Conservation (phyloP, 2,113 vertebrate genomes). For the Calyptommatus sinebrachiatus region DNA sequence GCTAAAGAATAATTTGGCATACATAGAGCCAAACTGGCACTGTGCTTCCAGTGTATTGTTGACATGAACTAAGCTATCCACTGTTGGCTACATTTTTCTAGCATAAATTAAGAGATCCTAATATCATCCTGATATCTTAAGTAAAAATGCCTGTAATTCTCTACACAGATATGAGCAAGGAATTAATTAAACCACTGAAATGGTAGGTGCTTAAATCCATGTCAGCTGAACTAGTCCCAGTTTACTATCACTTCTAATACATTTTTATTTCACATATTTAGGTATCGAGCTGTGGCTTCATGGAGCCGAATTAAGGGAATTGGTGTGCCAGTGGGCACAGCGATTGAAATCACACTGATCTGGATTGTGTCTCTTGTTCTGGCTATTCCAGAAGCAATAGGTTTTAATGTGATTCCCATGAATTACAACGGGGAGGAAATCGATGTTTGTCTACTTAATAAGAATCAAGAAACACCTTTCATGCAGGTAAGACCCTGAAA, state of each 20-base stretch:
- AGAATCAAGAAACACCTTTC: conserved; percentile 80
- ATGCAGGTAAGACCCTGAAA: conserved; percentile 80
- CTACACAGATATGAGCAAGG: neutral
- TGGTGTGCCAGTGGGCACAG: conserved; percentile 83
- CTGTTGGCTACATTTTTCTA: too few relatives aligned
- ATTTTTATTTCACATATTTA: conserved; percentile 50
- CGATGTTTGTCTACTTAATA: conserved; percentile 84
- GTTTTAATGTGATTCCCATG: conserved; percentile 84
- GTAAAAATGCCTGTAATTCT: neutral
- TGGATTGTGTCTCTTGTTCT: conserved; percentile 86
- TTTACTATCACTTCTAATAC: neutral
- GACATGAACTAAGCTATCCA: too few relatives aligned
- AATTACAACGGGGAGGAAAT: conserved; percentile 81
- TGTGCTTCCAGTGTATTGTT: too few relatives aligned
- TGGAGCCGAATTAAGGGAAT: conserved; percentile 89
- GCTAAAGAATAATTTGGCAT: too few relatives aligned
- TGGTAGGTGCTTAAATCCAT: neutral
- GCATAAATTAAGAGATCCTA: too few relatives aligned
- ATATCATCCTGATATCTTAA: too few relatives aligned
- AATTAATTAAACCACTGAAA: neutral
- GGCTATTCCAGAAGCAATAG: conserved; percentile 87
- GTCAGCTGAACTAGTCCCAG: neutral
- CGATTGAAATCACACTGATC: conserved; percentile 86
- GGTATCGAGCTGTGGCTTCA: conserved; percentile 88
- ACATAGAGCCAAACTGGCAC: too few relatives aligned